These are phyloP conservation scores for Mormyrops attenuatus DNA, from an alignment of 2,797 vertebrate genomes.

Conservation along the genomic window DNA sequence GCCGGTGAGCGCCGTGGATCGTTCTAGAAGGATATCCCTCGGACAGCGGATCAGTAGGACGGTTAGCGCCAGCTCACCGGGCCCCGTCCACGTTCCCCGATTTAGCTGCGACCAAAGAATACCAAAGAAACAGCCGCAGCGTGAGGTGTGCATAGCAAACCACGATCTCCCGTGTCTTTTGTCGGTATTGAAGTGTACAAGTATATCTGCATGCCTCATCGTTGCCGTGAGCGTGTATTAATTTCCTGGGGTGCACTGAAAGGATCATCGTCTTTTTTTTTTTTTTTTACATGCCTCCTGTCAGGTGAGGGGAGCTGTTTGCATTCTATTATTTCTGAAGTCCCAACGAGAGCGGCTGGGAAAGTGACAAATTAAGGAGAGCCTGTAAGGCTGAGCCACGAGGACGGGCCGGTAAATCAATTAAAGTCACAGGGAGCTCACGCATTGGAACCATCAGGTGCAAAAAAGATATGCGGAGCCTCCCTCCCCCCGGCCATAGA, in stretches of 20 bases:
- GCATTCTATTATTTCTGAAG: conserved; percentile 61
- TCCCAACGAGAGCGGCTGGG: conserved; percentile 57
- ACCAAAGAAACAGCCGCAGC: conserved; percentile 45
- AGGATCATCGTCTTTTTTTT: conserved; percentile 56
- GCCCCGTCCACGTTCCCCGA: neutral
- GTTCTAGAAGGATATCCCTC: conserved; percentile 57
- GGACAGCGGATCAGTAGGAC: conserved; percentile 50
- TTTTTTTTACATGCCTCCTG: conserved; percentile 52
- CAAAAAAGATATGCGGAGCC: neutral
- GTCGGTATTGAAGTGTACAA: conserved; percentile 62
- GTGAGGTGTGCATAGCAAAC: conserved; percentile 46
- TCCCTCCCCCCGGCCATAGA: conserved; percentile 31
- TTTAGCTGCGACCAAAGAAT: conserved; percentile 42
- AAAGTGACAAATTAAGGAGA: conserved; percentile 69
- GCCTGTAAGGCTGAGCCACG: conserved; percentile 61
- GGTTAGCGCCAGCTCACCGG: conserved; percentile 4
- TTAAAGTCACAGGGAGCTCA: conserved; percentile 64
- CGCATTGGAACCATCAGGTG: conserved; percentile 56
- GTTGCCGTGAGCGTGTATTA: conserved; percentile 60
- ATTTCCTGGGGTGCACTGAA: conserved; percentile 61
- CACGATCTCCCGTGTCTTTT: conserved; percentile 56
- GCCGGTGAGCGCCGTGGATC: conserved; percentile 46
- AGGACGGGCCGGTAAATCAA: conserved; percentile 65
- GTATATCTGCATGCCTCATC: conserved; percentile 57
- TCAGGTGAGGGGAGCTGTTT: conserved; percentile 52